Evolutionary conservation across 2,888 invertebrate genomes (phyloP), one percentile per base, ranked within the genome.

Genomic region (Drosophila barbarae): DNA sequence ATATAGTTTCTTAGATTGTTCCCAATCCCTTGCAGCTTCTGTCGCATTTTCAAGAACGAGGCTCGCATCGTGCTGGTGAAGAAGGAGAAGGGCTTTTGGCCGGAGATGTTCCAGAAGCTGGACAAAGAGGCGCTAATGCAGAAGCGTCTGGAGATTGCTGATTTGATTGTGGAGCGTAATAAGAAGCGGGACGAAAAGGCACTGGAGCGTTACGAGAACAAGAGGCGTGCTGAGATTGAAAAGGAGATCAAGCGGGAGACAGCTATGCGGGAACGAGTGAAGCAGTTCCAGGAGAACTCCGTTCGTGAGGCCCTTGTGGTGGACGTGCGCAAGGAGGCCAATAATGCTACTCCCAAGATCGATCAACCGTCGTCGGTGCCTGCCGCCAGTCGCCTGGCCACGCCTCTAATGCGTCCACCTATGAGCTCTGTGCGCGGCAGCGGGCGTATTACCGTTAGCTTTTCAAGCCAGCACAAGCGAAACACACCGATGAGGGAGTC

Each of bases 401-500:
- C 86, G 1, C 87, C 87, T 1, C 71, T 71, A 7, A 53, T 76
- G 35, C 83, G 84, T 6, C 76, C 77, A 34, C 73, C 79, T n/a
- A 70, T 85, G 75, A 68, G 81, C 26, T 64, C 77, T n/a, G 67
- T 88, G 12, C 86, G 89, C 4, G 80, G 71, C 42, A 69, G 61
- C 18, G 89, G 87, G 3, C 86, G 86, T 44, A 89, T 89, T 57
- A 86, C 76, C 52, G 84, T 89, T 0, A 76, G 72, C 56, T 89
- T 89, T 74, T 88, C 89, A 5, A 76, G 69, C 42, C 87, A 81
- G 10, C 83, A 81, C 54, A 72, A 78, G 44, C 74, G 77, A 26
- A 69, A 64, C 1, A 87, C 87, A 1, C 89, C 89, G 0, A 89
- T 88, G 64, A 77, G 89, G 15, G 89, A 89, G 66, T 89, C 90